Percentiles rank a stretch among this genome's conserved stretches.
phyloP scores from a whole-genome alignment of 2,113 vertebrate species.

The Xiphophorus hellerii region DNA sequence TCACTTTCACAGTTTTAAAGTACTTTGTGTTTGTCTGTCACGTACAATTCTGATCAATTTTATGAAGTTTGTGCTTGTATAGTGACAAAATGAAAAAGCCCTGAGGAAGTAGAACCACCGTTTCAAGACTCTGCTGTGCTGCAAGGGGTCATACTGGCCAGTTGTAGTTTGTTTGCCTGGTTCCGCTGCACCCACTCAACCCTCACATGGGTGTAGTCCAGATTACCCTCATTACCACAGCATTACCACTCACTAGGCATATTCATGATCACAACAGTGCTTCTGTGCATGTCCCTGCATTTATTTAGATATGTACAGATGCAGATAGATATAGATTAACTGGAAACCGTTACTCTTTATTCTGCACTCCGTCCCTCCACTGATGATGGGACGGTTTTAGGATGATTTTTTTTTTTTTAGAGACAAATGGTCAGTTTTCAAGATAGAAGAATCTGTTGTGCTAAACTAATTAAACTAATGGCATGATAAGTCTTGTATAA shows the following conservation, averaged over 20 bases:
- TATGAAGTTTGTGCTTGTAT: too few relatives aligned
- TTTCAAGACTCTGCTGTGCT: not conserved
- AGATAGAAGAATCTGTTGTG: not conserved
- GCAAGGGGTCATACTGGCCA: conserved; percentile 3
- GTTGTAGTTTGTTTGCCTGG: conserved; percentile 26
- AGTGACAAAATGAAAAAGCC: too few relatives aligned
- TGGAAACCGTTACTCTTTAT: not conserved
- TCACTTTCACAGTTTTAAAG: too few relatives aligned
- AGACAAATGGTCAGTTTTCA: not conserved
- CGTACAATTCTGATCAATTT: too few relatives aligned
- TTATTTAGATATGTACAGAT: conserved; percentile 5
- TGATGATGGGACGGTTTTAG: not conserved
- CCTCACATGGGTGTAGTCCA: conserved; percentile 60
- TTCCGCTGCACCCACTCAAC: conserved; percentile 64
- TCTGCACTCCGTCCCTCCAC: not conserved
- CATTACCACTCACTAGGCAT: conserved; percentile 53
- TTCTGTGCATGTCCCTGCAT: conserved; percentile 1
- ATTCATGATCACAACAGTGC: not conserved
- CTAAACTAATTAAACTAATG: not conserved
- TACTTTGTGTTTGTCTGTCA: too few relatives aligned
- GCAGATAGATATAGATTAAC: conserved; percentile 24
- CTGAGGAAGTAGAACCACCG: not conserved
- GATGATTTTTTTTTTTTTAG: not conserved
- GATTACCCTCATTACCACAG: conserved; percentile 62
- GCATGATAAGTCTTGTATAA: not conserved